These are phyloP conservation scores for Psammodynastes pulverulentus DNA, from an alignment of 2,113 vertebrate species.

Conservation along the genomic window DNA sequence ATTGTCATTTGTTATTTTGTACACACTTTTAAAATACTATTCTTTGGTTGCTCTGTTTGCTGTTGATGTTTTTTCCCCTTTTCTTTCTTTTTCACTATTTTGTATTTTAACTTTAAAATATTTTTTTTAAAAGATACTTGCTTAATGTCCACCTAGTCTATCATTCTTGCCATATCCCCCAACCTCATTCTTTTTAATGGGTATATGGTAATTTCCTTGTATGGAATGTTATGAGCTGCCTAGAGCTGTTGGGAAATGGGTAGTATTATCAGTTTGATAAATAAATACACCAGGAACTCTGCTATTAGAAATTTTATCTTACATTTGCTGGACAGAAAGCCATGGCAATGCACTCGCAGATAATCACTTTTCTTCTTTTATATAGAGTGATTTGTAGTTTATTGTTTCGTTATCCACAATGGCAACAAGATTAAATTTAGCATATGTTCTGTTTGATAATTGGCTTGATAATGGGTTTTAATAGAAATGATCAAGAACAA, in stretches of 20 bases:
- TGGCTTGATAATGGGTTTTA: not conserved
- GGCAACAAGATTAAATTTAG: not conserved
- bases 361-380: not conserved
- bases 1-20: too few species aligned
- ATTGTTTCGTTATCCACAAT: not conserved
- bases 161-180: too few species aligned
- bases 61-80: too few species aligned
- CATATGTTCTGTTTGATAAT: not conserved
- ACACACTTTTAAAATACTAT: too few species aligned
- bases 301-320: not conserved
- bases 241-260: not conserved
- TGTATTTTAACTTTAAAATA: too few species aligned
- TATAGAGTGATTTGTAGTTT: not conserved
- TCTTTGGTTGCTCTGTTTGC: too few species aligned
- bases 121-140: too few species aligned
- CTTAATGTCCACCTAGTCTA: too few species aligned
- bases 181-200: not conserved
- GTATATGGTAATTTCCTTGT: not conserved
- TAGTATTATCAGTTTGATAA: not conserved
- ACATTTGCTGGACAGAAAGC: not conserved
- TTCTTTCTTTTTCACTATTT: too few species aligned
- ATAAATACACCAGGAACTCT: not conserved
- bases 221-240: not conserved
- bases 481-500: not conserved
- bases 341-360: not conserved